Evolutionary conservation across 2,888 invertebrate genomes (phyloP), one percentile per base, ranked within the genome.

Genomic region (Macrophya alboannulata): DNA sequence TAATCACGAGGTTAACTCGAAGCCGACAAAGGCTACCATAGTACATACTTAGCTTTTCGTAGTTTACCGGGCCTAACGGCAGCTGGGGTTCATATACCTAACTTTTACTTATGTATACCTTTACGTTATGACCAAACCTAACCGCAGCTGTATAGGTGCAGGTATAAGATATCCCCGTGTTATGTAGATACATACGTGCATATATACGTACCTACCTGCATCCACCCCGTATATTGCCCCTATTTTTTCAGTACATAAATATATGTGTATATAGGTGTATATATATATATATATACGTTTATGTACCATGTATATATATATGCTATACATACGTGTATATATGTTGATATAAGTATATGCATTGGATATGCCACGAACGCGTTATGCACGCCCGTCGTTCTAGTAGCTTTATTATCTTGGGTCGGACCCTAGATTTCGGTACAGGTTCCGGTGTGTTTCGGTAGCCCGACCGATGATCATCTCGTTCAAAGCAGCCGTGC

Each of bases 1-100:
- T 88, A 89, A 89, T 88, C 88, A 88, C 87, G 88, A 87, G 84
- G 87, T 88, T 87, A 89, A 88, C 88, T 85, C 88, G 86, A 84
- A 81, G 85, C 88, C 89, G 88, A 89, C 89, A 89, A 89, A 89
- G 89, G 88, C 86, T 6, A 9, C 37, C 31, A 31, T 31, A 48
- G 68, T 83, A 83, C 83, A 83, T 71, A 71, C 83, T 83, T 83
- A 65, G 77, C 86, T 76, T 85, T 84, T 85, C 74, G 84, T 85
- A 76, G 79, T 84, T 86, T 84, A 81, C 82, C 81, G 40, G 74
- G 55, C 62, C 59, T 40, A 59, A 65, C 83, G 83, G 83, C 83
- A 83, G 81, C 81, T 81, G 81, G 43, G 81, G 65, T 81, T 62
- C 45, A 43, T 45, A 72, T 77, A 51, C 51, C 51, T 37, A 77